Conservation (phyloP, 2,113 vertebrate species). For the Rhipidura dahli region DNA sequence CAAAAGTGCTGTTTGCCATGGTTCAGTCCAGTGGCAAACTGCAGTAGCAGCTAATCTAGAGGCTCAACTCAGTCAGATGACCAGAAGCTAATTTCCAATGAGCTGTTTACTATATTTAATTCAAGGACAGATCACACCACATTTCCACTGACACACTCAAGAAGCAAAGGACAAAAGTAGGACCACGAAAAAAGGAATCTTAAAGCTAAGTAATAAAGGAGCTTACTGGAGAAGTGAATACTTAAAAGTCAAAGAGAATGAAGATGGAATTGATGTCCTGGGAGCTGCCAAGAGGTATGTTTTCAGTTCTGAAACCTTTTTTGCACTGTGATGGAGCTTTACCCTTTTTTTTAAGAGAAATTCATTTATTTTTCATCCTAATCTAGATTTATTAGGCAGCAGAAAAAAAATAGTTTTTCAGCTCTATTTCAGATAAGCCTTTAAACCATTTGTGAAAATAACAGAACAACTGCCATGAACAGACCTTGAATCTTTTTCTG, state of each 20-base stretch:
- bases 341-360: not conserved
- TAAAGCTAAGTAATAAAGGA: not conserved
- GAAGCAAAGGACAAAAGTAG: not conserved
- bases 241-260: not conserved
- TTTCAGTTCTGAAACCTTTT: not conserved
- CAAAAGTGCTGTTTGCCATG: not conserved
- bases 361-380: conserved; percentile 1
- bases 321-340: not conserved
- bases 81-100: not conserved
- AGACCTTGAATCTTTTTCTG: not conserved
- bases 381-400: not conserved
- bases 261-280: not conserved
- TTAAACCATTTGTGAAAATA: not conserved
- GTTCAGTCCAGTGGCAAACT: not conserved
- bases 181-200: not conserved
- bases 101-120: not conserved
- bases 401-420: not conserved
- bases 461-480: not conserved
- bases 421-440: not conserved
- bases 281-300: not conserved
- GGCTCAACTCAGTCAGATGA: not conserved
- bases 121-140: not conserved
- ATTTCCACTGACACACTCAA: not conserved
- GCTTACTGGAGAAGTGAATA: not conserved
- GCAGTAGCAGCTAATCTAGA: not conserved